Base-by-base conservation (phyloP, 2,888 invertebrate species). In the Caenorhabditis parvicauda region DNA sequence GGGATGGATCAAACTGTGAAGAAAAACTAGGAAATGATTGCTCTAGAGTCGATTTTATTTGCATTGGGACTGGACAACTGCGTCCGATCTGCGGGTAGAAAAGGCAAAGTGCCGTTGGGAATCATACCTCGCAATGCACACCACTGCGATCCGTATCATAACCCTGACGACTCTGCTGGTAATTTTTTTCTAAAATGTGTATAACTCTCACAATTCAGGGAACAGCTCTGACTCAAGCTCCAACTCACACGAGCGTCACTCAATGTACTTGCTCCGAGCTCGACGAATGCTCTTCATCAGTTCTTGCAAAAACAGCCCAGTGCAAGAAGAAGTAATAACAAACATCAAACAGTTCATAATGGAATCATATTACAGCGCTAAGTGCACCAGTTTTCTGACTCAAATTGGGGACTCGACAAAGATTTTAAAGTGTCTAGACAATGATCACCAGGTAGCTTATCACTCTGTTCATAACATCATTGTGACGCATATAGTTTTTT, bases 371-470 rank as follows among this genome's bases (percentile, higher is more conserved):
- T 67, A 51, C 48, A 76, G 76, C 35, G 54, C 64, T 3, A 64
- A 74, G 58, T 77, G 77, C 59, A 68, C 68, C 19, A 62, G 64
- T 6, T 64, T 69, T 45, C 53, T 77, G 9, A 67, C 66, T 39
- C 69, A 74, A 48, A 75, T 78, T 48, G 77, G 77, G 24, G 73
- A 77, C 41, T 46, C 63, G 1, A 53, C 38, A n/a, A 77, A 77
- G 55, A 77, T 77, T 44, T 69, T 70, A 35, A 61, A 62, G 27
- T 77, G 77, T 49, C 59, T 77, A 43, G 76, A 74, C 32, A 61
- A 65, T 17, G 77, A 77, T 52, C 77, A 77, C 35, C 55, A 47
- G 6, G 46, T 46, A 21, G 25, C 21, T 14, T 21, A 14, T 44
- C 28, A 28, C n/a, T 19, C 9, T 7, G 28, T 6, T 6, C 14